A percentile compares a stretch with the other conserved stretches of the same genome.
Conservation (phyloP, 2,113 vertebrate species). For the Sprattus sprattus region DNA sequence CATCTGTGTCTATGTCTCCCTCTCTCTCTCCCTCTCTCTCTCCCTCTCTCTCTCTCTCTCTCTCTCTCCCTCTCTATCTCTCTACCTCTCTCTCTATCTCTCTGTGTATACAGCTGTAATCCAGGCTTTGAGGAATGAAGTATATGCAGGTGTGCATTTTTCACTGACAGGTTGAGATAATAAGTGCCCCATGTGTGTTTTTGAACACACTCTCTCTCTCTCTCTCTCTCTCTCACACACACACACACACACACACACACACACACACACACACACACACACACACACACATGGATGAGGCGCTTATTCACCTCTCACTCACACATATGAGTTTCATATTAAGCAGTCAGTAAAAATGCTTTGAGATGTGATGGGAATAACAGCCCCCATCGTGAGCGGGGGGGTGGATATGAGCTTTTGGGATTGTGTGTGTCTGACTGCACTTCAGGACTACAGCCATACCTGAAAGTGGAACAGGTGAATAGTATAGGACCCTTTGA, state of each 20-base stretch:
- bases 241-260: not conserved
- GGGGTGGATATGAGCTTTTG: not conserved
- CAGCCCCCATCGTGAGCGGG: not conserved
- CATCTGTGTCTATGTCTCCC: not conserved
- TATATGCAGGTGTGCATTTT: slow-evolving; percentile 9
- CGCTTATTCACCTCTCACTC: not conserved
- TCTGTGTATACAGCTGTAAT: slow-evolving; percentile 15
- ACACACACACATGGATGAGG: not conserved
- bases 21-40: not conserved
- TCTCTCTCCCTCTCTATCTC: not conserved
- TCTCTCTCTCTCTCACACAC: not conserved
- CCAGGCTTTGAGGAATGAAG: slow-evolving; percentile 3
- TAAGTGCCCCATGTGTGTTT: not conserved
- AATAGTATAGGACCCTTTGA: not conserved
- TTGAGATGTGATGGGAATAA: not conserved
- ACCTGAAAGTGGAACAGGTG: too few relatives aligned
- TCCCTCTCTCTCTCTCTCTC: not conserved
- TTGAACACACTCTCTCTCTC: not conserved
- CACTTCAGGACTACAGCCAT: not conserved
- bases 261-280: not conserved
- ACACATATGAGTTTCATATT: not conserved
- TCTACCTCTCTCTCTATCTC: not conserved
- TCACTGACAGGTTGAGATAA: not conserved
- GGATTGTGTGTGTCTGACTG: not conserved
- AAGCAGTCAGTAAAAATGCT: not conserved